Percentiles rank a stretch among this genome's conserved stretches.
phyloP scores from a whole-genome alignment of 30 jellyfish, hydroid and myxozoan genomes.

The Sanderia malayensis region DNA sequence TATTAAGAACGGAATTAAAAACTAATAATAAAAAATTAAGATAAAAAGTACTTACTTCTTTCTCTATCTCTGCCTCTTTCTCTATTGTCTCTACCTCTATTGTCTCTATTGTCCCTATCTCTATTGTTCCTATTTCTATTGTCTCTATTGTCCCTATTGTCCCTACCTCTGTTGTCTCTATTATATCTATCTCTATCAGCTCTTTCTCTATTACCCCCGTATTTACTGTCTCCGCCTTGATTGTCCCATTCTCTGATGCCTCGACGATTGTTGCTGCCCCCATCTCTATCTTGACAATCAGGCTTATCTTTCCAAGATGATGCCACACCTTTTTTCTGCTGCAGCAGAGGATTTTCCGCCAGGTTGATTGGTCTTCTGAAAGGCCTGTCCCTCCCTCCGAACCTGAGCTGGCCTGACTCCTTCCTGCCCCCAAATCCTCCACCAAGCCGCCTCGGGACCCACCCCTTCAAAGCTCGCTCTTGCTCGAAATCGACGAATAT shows the following conservation, averaged over 20 bases:
- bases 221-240: too few relatives aligned
- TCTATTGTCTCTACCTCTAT: constrained; percentile 12
- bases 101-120: not conserved
- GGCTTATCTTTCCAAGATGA: too few relatives aligned
- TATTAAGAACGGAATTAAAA: too few relatives aligned
- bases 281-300: too few relatives aligned
- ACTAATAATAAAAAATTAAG: too few relatives aligned
- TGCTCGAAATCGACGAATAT: constrained; percentile 83
- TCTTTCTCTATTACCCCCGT: not conserved
- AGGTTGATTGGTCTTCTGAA: constrained; percentile 86
- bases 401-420: constrained; percentile 97
- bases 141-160: not conserved
- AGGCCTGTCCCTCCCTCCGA: constrained; percentile 97
- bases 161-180: not conserved
- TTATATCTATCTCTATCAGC: not conserved
- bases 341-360: constrained; percentile 57
- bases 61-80: not conserved
- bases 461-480: constrained; percentile 79
- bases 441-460: constrained; percentile 98
- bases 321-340: too few relatives aligned
- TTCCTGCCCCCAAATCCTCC: constrained; percentile 99
- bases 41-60: too few relatives aligned
- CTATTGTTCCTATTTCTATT: not conserved
- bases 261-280: too few relatives aligned
- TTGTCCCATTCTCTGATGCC: too few relatives aligned